Evolutionary conservation across 2,888 invertebrate genomes (phyloP).

Genomic region (Oscheius sp.): DNA sequence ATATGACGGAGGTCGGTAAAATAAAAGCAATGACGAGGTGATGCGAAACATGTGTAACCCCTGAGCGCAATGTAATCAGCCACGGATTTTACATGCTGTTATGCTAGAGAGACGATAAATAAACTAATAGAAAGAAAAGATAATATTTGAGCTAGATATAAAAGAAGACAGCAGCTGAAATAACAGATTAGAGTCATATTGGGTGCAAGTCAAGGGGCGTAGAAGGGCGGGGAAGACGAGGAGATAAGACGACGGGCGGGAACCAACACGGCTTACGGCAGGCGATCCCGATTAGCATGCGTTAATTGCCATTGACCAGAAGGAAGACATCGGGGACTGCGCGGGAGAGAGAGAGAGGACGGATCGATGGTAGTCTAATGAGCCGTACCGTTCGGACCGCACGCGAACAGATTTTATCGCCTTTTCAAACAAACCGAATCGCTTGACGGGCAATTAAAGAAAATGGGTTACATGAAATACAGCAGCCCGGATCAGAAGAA

Average conservation of each 20-base stretch:
- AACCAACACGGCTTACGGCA: slow-evolving; percentile 24
- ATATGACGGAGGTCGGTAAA: slow-evolving; percentile 1
- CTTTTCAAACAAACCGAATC: slow-evolving; percentile 22
- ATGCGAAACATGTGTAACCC: slow-evolving; percentile 6
- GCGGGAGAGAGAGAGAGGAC: neutral
- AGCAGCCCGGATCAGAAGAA: neutral
- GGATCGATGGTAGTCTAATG: slow-evolving; percentile 27
- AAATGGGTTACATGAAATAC: neutral
- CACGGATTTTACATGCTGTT: too few relatives aligned
- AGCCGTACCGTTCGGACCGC: slow-evolving; percentile 22
- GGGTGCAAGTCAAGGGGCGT: too few relatives aligned
- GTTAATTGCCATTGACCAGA: slow-evolving; percentile 24
- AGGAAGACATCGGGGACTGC: slow-evolving; percentile 7
- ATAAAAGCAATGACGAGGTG: slow-evolving; percentile 6
- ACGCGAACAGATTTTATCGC: slow-evolving; percentile 24
- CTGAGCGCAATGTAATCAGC: too few relatives aligned
- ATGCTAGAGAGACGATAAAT: too few relatives aligned
- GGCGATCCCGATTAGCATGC: slow-evolving; percentile 29
- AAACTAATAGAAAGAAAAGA: too few relatives aligned
- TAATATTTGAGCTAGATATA: too few relatives aligned
- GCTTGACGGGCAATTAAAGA: slow-evolving; percentile 20
- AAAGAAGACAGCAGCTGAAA: too few relatives aligned
- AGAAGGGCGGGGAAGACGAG: neutral
- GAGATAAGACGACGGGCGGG: slow-evolving; percentile 19
- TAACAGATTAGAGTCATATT: too few relatives aligned